Percentiles rank a stretch among this genome's conserved stretches.
Evolutionary conservation across 53 echinoderm and acorn worm genomes (phyloP).

Genomic region (Temnopleurus reevesii): DNA sequence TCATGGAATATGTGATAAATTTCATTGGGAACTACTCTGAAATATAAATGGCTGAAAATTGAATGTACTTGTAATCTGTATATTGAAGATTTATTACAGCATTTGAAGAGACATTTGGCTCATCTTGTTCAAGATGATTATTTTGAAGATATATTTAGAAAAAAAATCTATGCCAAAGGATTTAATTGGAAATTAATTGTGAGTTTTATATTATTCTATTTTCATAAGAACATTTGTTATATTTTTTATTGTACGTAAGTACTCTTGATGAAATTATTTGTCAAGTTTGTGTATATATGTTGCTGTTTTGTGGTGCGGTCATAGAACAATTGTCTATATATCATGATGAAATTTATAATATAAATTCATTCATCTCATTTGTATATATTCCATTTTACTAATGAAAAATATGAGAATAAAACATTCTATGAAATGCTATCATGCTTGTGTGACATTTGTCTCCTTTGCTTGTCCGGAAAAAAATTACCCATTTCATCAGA

Average conservation of each 20-base stretch:
- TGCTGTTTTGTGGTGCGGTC: constrained; percentile 2
- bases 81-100: no score
- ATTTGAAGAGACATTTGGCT: no score
- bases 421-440: no score
- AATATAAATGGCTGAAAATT: no score
- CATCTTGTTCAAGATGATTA: neutral
- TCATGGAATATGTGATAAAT: no score
- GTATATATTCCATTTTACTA: constrained; percentile 31
- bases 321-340: neutral
- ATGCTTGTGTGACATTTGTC: no score
- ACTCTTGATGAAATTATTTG: neutral
- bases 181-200: neutral
- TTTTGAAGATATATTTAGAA: neutral
- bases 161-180: neutral
- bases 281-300: neutral
- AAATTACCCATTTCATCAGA: no score
- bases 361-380: constrained; percentile 2
- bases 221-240: neutral
- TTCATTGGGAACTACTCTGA: no score
- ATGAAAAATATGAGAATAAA: no score
- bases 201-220: neutral
- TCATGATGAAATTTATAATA: neutral
- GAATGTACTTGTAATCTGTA: no score
- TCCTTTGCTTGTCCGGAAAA: no score
- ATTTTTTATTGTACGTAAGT: neutral